These are phyloP conservation scores for Megalops atlanticus DNA, from an alignment of 2,113 vertebrate genomes.

Conservation along the genomic window DNA sequence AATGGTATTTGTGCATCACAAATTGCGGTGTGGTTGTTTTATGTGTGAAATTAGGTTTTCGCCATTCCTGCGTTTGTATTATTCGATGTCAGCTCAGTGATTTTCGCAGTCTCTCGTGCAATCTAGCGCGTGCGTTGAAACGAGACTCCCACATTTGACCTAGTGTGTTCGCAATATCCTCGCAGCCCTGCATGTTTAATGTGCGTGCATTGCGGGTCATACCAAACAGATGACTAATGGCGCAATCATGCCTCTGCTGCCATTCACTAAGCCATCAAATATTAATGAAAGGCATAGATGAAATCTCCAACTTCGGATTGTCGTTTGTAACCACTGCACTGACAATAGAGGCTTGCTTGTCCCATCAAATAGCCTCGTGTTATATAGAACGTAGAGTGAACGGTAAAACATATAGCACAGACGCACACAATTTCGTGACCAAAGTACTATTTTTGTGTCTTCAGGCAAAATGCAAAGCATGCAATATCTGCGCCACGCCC, in stretches of 20 bases:
- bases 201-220: background rate
- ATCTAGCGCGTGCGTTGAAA: constrained; percentile 44
- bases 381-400: background rate
- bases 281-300: constrained; percentile 25
- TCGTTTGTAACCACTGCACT: background rate
- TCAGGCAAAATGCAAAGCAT: background rate
- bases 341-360: background rate
- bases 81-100: background rate
- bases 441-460: background rate
- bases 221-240: constrained; percentile 28
- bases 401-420: background rate
- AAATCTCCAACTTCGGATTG: background rate
- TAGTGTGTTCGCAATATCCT: constrained; percentile 26
- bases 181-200: constrained; percentile 22
- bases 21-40: background rate
- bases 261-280: constrained; percentile 23
- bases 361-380: background rate
- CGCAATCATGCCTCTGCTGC: constrained; percentile 22
- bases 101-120: background rate
- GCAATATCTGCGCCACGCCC: background rate
- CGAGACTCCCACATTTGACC: constrained; percentile 43
- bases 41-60: no score
- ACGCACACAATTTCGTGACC: background rate
- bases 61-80: background rate
- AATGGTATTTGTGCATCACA: background rate